Percentiles rank a stretch among this genome's conserved stretches.
Evolutionary conservation across 1,140 invertebrate genomes (phyloP).

Genomic region (Oryzaephilus surinamensis): DNA sequence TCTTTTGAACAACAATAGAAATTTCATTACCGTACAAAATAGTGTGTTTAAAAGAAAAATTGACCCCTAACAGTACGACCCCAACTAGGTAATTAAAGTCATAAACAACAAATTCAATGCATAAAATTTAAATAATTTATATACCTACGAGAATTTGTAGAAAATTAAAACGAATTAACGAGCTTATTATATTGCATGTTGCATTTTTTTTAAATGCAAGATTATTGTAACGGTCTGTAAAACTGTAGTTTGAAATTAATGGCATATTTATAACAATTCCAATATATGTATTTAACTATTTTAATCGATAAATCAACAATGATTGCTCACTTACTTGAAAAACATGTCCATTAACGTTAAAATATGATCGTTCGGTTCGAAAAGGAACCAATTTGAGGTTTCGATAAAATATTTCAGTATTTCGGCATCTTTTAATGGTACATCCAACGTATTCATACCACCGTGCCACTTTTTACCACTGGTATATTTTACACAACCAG

Average conservation of each 20-base stretch:
- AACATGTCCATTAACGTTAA: constrained; percentile 17
- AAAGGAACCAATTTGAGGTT: constrained; percentile 28
- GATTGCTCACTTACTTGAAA: constrained; percentile 17
- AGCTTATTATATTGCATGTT: background rate
- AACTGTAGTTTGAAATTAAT: background rate
- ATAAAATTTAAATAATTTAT: background rate
- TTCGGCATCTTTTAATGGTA: constrained; percentile 15
- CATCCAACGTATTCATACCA: constrained; percentile 15
- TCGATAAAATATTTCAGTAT: constrained; percentile 24
- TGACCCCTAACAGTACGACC: background rate
- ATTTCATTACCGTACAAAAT: background rate
- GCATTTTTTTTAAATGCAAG: background rate
- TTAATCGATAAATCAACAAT: background rate
- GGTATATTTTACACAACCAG: constrained; percentile 17
- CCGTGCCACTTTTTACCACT: constrained; percentile 3
- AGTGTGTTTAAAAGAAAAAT: background rate
- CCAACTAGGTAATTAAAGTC: background rate
- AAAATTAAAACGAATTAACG: background rate
- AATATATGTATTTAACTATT: background rate
- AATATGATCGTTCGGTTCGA: constrained; percentile 19
- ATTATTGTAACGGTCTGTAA: too few relatives aligned
- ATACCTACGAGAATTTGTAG: background rate
- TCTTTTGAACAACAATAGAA: too few relatives aligned
- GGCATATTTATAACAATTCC: background rate
- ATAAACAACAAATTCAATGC: background rate